Evolutionary conservation across 2,888 invertebrate genomes (phyloP).

Genomic region (Tanaodytes sp.): DNA sequence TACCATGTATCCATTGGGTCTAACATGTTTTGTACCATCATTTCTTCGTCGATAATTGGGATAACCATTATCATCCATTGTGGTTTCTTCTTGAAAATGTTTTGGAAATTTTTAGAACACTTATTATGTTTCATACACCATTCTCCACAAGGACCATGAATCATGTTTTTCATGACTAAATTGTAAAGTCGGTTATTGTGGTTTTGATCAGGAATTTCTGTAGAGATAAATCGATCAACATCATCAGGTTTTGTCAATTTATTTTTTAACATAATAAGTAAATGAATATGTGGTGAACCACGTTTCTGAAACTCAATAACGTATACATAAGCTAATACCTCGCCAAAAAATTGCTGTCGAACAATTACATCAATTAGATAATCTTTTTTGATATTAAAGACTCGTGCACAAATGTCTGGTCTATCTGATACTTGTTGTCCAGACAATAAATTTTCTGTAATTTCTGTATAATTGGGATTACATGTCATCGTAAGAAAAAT

Average conservation of each 20-base stretch:
- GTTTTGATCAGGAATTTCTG: not conserved
- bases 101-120: not conserved
- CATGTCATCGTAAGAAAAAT: no score
- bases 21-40: not conserved
- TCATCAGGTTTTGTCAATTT: not conserved
- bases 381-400: not conserved
- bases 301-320: no score
- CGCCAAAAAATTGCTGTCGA: not conserved
- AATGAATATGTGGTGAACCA: constrained; percentile 4
- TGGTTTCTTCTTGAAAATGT: not conserved
- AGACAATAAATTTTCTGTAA: constrained; percentile 3
- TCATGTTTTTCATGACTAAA: not conserved
- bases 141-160: not conserved
- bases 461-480: not conserved
- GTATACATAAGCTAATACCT: no score
- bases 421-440: constrained; percentile 2
- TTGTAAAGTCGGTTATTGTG: not conserved
- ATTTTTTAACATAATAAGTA: not conserved
- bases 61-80: not conserved
- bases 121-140: not conserved
- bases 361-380: not conserved
- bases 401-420: not conserved
- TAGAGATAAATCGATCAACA: not conserved
- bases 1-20: not conserved
- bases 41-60: not conserved